A percentile compares a stretch with the other conserved stretches of the same genome.
Evolutionary conservation across 2,113 vertebrate genomes (phyloP).

Genomic region (Erinaceus europaeus): DNA sequence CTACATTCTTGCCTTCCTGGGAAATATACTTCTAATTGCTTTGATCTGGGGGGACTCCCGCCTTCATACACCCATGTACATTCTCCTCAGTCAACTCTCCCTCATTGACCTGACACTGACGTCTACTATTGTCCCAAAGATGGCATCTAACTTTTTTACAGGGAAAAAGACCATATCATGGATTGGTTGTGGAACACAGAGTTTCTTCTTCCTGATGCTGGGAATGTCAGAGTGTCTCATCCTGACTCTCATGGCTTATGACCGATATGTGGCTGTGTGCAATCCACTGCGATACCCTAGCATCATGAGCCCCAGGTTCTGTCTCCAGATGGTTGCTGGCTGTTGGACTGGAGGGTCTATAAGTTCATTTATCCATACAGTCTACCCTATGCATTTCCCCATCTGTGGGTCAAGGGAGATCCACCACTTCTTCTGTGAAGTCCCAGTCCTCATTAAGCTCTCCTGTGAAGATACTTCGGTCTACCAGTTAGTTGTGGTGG

Average conservation of each 20-base stretch:
- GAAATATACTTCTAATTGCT: conserved; percentile 20
- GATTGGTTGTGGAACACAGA: conserved; percentile 43
- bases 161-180: conserved; percentile 24
- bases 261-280: conserved; percentile 48
- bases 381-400: conserved; percentile 19
- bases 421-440: conserved; percentile 58
- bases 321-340: neutral
- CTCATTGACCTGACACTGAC: conserved; percentile 48
- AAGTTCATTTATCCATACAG: conserved; percentile 17
- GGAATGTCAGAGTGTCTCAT: conserved; percentile 49
- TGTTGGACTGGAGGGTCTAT: conserved; percentile 2
- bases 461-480: conserved; percentile 27
- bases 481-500: conserved; percentile 37
- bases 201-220: conserved; percentile 48
- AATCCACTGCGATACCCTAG: conserved; percentile 24
- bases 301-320: conserved; percentile 42
- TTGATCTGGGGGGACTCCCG: conserved; percentile 12
- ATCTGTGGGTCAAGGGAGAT: conserved; percentile 46
- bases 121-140: conserved; percentile 47
- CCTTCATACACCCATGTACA: conserved; percentile 49
- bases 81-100: conserved; percentile 49
- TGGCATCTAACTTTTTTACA: conserved; percentile 26
- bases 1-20: conserved; percentile 48
- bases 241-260: conserved; percentile 56
- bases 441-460: conserved; percentile 46